Percentiles rank a stretch among this genome's conserved stretches.
phyloP scores from a whole-genome alignment of 2,888 invertebrate species.

The Ceratothoa steindachneri region DNA sequence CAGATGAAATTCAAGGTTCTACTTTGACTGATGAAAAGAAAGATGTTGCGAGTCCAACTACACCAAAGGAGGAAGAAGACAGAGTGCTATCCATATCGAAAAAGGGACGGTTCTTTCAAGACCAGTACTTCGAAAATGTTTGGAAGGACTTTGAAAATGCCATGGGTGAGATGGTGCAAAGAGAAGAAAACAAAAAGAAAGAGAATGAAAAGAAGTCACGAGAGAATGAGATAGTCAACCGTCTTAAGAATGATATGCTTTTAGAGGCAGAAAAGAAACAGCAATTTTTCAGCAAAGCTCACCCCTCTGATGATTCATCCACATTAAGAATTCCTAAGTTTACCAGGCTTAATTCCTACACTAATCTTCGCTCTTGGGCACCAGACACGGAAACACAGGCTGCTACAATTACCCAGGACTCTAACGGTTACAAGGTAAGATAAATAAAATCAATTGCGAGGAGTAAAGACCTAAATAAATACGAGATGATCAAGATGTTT shows the following conservation, averaged over 20 bases:
- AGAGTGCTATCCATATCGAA: conserved; percentile 34
- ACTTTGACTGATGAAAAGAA: neutral
- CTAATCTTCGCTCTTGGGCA: conserved; percentile 30
- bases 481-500: too few species aligned
- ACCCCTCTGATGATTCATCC: neutral
- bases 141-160: conserved; percentile 43
- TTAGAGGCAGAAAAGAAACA: conserved; percentile 2
- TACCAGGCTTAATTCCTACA: conserved; percentile 29
- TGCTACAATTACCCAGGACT: conserved; percentile 26
- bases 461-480: too few species aligned
- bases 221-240: neutral
- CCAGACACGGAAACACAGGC: conserved; percentile 41
- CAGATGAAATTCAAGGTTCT: neutral
- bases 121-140: conserved; percentile 36
- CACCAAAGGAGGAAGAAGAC: conserved; percentile 7
- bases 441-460: too few species aligned
- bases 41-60: neutral
- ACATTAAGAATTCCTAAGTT: neutral
- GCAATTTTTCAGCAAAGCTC: neutral
- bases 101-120: conserved; percentile 43
- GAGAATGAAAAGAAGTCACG: conserved; percentile 6
- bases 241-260: neutral
- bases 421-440: conserved; percentile 33
- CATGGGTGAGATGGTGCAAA: conserved; percentile 33
- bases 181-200: conserved; percentile 15